These are phyloP conservation scores for Neostethus bicornis DNA, from an alignment of 2,797 vertebrate genomes.

Conservation along the genomic window DNA sequence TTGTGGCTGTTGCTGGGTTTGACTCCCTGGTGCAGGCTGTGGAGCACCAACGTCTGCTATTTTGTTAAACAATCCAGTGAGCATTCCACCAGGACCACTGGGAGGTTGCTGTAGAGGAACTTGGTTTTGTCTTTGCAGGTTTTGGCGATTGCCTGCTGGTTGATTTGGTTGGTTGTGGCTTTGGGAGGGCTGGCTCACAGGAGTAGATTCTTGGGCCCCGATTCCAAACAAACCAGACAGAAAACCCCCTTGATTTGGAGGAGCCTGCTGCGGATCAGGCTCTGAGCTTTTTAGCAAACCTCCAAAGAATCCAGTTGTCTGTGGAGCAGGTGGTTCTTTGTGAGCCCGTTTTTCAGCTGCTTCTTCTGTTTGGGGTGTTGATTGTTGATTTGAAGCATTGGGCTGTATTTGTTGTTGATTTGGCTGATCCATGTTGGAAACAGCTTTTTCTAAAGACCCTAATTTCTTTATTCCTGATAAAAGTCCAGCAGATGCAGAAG, in stretches of 20 bases:
- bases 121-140: slow-evolving; percentile 66
- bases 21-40: slow-evolving; percentile 45
- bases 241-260: slow-evolving; percentile 73
- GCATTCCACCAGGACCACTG: slow-evolving; percentile 67
- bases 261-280: slow-evolving; percentile 60
- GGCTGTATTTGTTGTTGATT: slow-evolving; percentile 33
- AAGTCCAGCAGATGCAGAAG: slow-evolving; percentile 23
- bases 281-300: slow-evolving; percentile 81
- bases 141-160: slow-evolving; percentile 60
- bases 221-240: slow-evolving; percentile 80
- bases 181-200: slow-evolving; percentile 45
- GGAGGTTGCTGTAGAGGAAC: slow-evolving; percentile 64
- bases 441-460: slow-evolving; percentile 67
- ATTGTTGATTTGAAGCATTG: slow-evolving; percentile 37
- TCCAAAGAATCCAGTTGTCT: slow-evolving; percentile 76
- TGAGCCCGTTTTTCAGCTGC: slow-evolving; percentile 29
- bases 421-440: slow-evolving; percentile 25
- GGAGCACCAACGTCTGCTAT: slow-evolving; percentile 66
- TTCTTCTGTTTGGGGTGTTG: slow-evolving; percentile 29
- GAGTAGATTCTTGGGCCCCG: slow-evolving; percentile 57
- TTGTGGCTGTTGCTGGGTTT: slow-evolving; percentile 57
- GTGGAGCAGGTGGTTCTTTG: slow-evolving; percentile 39
- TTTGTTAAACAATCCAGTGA: slow-evolving; percentile 80
- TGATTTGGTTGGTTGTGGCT: slow-evolving; percentile 48
- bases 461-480: slow-evolving; percentile 56